Conservation (phyloP, 1,140 invertebrate species). For the Caenorhabditis briggsae region DNA sequence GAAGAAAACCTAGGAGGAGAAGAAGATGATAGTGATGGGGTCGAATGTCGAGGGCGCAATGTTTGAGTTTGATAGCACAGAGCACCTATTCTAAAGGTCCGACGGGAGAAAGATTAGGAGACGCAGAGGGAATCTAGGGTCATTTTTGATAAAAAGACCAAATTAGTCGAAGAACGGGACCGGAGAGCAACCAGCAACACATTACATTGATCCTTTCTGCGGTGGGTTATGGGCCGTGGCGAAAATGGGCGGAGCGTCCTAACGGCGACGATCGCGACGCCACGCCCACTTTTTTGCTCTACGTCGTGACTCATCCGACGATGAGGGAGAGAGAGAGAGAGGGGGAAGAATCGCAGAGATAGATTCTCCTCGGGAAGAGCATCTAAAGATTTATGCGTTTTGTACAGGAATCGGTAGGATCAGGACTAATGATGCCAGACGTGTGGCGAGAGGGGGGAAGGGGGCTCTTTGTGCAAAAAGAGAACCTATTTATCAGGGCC, state of each 20-base stretch:
- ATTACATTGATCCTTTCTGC: neutral
- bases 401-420: slow-evolving; percentile 2
- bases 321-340: slow-evolving; percentile 30
- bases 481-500: neutral
- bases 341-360: neutral
- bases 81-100: slow-evolving; percentile 8
- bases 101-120: neutral
- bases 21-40: neutral
- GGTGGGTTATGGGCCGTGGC: neutral
- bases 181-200: neutral
- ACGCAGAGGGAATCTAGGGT: neutral
- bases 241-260: slow-evolving; percentile 34
- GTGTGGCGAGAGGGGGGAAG: neutral
- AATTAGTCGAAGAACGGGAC: neutral
- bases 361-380: slow-evolving; percentile 8
- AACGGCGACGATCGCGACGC: slow-evolving; percentile 14
- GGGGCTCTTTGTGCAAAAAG: neutral
- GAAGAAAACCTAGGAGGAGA: neutral
- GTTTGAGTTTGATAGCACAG: neutral
- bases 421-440: slow-evolving; percentile 15
- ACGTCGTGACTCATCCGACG: slow-evolving; percentile 24
- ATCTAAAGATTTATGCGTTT: slow-evolving; percentile 45
- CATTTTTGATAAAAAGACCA: slow-evolving; percentile 52
- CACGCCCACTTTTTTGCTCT: neutral
- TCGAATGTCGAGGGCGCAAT: slow-evolving; percentile 33